Evolutionary conservation across 2,888 invertebrate species (phyloP), one percentile per base, ranked within the genome.

Genomic region (Bibio marci): DNA sequence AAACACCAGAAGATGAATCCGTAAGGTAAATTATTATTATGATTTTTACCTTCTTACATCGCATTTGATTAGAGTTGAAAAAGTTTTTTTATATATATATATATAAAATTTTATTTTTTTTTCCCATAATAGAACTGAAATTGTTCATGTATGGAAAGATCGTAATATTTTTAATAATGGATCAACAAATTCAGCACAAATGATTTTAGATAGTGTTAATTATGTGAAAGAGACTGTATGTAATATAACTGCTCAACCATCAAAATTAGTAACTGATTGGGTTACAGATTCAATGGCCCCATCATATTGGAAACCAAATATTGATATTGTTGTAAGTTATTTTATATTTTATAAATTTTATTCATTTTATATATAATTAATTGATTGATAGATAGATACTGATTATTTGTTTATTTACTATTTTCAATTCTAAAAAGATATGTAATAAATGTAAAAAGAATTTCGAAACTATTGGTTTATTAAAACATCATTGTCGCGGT

Each of bases 281-380:
- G 69, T 81, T n/a, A 73, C 81, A 2, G 82, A 83, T 57, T 73
- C 76, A 54, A 54, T 58, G 19, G 80, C 80, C 12, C 86, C 86
- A 1, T 69, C 70, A 28, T 85, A 85, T 57, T 86, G 85, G 86
- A 69, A 72, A 41, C 77, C 80, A 8, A 83, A 85, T 55, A 63
- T 73, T 46, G 73, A 80, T 54, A 81, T 83, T 44, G 71, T 64
- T 51, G 79, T 78, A 56, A 57, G 62, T 54, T 32, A 3, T n/a
- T 18, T 13, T 27, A 32, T 26, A 31, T 30, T 30, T 39, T 39
- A 36, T 39, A 38, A 26, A 12, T 8, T 8, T 26, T 26, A 26
- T 26, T 10, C 6, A 26, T 27, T 11, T 27, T 10, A 7, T 27
- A 27, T 27, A 10, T 11, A 10, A 11, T 27, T 27, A 27, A 27